Evolutionary conservation across 2,797 vertebrate species (phyloP).

Genomic region (Bufotes viridis): DNA sequence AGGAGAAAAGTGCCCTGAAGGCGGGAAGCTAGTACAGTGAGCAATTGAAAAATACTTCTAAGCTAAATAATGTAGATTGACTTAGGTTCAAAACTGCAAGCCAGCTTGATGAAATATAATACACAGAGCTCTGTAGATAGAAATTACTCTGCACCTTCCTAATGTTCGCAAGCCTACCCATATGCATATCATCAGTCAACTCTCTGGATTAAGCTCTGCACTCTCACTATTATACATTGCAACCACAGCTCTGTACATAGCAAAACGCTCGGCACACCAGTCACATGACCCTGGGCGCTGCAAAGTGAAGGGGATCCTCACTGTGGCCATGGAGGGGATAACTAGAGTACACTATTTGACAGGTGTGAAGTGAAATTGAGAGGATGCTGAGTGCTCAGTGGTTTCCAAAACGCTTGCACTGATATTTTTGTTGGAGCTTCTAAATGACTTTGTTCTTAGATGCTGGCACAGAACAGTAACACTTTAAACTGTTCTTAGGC

Average conservation of each 20-base stretch:
- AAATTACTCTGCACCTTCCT: not conserved
- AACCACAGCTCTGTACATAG: not conserved
- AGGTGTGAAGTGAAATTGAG: conserved; percentile 60
- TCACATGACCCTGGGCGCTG: not conserved
- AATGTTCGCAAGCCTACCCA: not conserved
- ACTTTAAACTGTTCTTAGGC: conserved; percentile 50
- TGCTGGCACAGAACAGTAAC: conserved; percentile 47
- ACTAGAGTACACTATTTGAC: conserved; percentile 50
- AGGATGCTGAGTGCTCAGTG: conserved; percentile 50
- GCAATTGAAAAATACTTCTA: not conserved
- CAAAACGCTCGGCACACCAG: not conserved
- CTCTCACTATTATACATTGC: not conserved
- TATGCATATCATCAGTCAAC: conserved; percentile 11
- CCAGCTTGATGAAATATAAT: conserved; percentile 7
- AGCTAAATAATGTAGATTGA: conserved; percentile 10
- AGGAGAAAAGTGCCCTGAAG: not conserved
- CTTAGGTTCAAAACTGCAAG: not conserved
- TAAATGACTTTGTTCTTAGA: conserved; percentile 48
- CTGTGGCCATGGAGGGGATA: conserved; percentile 31
- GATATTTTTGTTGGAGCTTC: conserved; percentile 60
- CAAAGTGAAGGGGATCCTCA: not conserved
- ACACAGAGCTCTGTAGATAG: not conserved
- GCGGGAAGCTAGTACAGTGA: not conserved
- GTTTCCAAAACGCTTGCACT: conserved; percentile 50
- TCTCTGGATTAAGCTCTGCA: not conserved